A percentile compares a stretch with the other conserved stretches of the same genome.
Evolutionary conservation across 2,888 invertebrate species (phyloP).

Genomic region (Pardosa pseudoannulata): DNA sequence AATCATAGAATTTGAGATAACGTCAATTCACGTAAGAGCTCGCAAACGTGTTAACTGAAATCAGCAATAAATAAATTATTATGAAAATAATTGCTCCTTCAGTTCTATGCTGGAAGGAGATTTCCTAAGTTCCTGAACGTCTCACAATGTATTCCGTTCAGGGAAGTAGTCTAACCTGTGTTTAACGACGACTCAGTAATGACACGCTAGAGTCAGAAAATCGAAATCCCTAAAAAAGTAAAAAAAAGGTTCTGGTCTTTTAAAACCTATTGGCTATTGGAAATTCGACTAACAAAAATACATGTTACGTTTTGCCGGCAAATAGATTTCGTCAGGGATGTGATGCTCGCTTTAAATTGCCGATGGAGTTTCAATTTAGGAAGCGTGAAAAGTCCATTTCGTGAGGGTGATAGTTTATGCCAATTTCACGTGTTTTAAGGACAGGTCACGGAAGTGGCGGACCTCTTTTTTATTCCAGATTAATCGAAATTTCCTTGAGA

Average conservation of each 20-base stretch:
- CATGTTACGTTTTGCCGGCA: neutral
- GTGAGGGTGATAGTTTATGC: constrained; percentile 26
- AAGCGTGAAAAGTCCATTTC: constrained; percentile 60
- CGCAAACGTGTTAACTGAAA: no score
- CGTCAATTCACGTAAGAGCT: no score
- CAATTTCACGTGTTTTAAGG: neutral
- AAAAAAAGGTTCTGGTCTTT: neutral
- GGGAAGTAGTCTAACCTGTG: constrained; percentile 32
- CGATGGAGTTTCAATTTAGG: constrained; percentile 33
- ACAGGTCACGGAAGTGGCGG: neutral
- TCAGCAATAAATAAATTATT: no score
- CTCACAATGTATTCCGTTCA: constrained; percentile 43
- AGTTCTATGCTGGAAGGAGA: no score
- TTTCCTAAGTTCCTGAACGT: constrained; percentile 5
- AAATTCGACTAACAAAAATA: neutral
- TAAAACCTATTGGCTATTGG: constrained; percentile 16
- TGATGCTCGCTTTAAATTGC: constrained; percentile 24
- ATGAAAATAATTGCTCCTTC: no score
- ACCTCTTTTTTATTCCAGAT: no score
- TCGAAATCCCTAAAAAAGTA: neutral
- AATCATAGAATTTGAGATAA: no score
- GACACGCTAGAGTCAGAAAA: constrained; percentile 19
- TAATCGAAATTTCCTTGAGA: no score
- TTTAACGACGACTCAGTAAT: constrained; percentile 46
- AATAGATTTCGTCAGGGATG: constrained; percentile 16